These are phyloP conservation scores for Drosophila sordidula DNA, from an alignment of 2,888 invertebrate genomes.

Conservation along the genomic window DNA sequence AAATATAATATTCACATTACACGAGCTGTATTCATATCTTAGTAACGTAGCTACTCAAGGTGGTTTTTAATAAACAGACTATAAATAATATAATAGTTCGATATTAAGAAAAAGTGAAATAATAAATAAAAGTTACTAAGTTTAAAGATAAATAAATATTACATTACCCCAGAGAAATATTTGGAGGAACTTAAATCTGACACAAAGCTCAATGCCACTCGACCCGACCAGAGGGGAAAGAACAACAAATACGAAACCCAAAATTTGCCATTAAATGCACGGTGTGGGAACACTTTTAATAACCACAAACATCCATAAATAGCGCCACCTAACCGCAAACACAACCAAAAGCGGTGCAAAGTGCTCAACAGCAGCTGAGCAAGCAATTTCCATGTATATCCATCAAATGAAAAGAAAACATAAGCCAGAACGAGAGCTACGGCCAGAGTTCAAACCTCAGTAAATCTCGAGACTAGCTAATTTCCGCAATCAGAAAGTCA, in stretches of 20 bases:
- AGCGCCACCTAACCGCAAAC: conserved; percentile 54
- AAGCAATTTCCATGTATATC: conserved; percentile 72
- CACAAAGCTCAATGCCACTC: no score
- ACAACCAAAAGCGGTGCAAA: conserved; percentile 23
- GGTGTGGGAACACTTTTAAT: conserved; percentile 72
- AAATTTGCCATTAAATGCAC: conserved; percentile 65
- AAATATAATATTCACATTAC: no score
- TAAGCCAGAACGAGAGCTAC: conserved; percentile 15
- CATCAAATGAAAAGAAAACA: conserved; percentile 72
- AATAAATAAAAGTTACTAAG: not conserved
- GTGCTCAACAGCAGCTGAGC: conserved; percentile 42
- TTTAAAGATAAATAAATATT: not conserved
- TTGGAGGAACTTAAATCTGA: not conserved
- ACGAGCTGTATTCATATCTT: no score
- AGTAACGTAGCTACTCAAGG: no score
- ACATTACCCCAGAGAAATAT: not conserved
- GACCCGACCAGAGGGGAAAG: not conserved
- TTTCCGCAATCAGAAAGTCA: conserved; percentile 77
- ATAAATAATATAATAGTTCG: no score
- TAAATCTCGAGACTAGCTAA: conserved; percentile 68
- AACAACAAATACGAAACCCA: conserved; percentile 5
- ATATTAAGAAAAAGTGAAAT: not conserved
- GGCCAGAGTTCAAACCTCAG: conserved; percentile 28
- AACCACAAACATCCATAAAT: conserved; percentile 74
- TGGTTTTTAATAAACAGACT: no score